Percentiles rank a stretch among this genome's conserved stretches.
These are phyloP conservation scores for Nansenia antarctica DNA, from an alignment of 2,113 vertebrate species.

Conservation along the genomic window DNA sequence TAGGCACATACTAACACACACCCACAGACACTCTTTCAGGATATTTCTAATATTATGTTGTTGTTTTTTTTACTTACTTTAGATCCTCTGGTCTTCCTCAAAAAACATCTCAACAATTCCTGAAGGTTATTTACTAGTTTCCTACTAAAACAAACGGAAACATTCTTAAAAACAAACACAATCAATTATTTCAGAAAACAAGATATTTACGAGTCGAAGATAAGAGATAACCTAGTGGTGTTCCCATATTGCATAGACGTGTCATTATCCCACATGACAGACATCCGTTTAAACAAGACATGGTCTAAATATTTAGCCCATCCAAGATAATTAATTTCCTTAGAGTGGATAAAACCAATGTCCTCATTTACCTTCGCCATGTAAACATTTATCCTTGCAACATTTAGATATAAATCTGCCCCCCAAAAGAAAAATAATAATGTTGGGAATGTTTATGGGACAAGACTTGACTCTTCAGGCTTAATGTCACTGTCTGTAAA, in stretches of 20 bases:
- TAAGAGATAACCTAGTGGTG: constrained; percentile 21
- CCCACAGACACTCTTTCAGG: neutral
- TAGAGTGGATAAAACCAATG: constrained; percentile 49
- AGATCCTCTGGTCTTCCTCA: neutral
- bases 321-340: constrained; percentile 58
- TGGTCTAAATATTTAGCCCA: constrained; percentile 74
- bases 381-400: constrained; percentile 73
- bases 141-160: constrained; percentile 59
- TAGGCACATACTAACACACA: neutral
- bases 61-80: neutral
- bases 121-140: constrained; percentile 37
- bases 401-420: constrained; percentile 70
- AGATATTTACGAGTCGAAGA: constrained; percentile 18
- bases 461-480: constrained; percentile 41
- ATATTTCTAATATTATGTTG: neutral
- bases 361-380: constrained; percentile 45
- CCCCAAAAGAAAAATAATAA: constrained; percentile 63
- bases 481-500: constrained; percentile 60
- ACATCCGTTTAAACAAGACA: constrained; percentile 59
- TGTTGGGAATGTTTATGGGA: constrained; percentile 71
- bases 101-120: constrained; percentile 49
- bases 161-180: constrained; percentile 56
- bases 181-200: constrained; percentile 26
- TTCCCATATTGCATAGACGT: constrained; percentile 23
- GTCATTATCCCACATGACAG: constrained; percentile 50